A percentile compares a stretch with the other conserved stretches of the same genome.
These are phyloP conservation scores for Atta texana DNA, from an alignment of 1,140 invertebrate genomes.

Conservation along the genomic window DNA sequence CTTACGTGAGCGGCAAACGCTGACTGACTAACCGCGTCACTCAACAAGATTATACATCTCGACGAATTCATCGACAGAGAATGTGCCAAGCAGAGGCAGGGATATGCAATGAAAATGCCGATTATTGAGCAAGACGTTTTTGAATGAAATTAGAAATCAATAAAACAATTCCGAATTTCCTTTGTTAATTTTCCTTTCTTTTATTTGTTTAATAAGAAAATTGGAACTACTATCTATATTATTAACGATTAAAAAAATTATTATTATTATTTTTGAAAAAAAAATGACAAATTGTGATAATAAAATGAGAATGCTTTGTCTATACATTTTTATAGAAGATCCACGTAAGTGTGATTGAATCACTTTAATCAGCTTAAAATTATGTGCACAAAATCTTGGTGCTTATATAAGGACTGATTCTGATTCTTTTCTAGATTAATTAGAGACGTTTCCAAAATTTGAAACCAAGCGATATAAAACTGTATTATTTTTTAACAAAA, in stretches of 20 bases:
- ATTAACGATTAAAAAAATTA: neutral
- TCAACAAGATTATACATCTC: conserved; percentile 29
- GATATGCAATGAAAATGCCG: neutral
- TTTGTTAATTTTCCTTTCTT: neutral
- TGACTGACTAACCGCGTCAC: conserved; percentile 37
- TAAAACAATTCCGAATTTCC: neutral
- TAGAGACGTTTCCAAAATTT: neutral
- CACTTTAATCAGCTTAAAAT: neutral
- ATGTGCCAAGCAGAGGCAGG: neutral
- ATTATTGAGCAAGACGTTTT: neutral
- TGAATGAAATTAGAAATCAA: neutral
- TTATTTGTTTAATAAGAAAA: neutral
- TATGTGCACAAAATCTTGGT: neutral
- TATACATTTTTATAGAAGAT: neutral
- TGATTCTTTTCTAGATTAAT: neutral
- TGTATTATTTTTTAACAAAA: neutral
- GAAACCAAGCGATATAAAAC: neutral
- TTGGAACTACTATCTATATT: neutral
- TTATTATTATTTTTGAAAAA: neutral
- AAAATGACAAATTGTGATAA: neutral
- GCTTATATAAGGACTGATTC: neutral
- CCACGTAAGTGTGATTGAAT: neutral
- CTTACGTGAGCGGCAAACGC: conserved; percentile 30
- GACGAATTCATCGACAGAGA: neutral
- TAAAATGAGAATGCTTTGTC: neutral